Base-by-base conservation (phyloP, 1,140 invertebrate genomes). In the Xylocopa sonorina region DNA sequence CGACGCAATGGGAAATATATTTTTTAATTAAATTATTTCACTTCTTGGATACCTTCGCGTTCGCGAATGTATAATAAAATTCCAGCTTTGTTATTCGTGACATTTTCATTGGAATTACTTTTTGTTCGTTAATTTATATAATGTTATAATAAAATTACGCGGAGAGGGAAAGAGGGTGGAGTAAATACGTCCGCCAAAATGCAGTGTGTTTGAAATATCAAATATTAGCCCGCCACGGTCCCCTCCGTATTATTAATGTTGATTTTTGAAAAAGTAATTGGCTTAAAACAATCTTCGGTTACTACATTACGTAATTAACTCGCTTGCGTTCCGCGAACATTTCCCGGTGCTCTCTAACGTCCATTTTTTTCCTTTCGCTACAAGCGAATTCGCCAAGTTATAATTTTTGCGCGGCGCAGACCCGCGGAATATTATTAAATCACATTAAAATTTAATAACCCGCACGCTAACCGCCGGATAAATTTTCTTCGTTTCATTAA, bases 401-500 rank as follows among this genome's bases (percentile, higher is more conserved):
- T 38, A 60, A 60, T 34, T 12, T 24, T n/a, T 21, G 10, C 10
- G 4, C 14, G 34, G 16, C 34, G 34, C 12, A 58, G 3, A 58
- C 4, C 38, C 34, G 34, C n/a, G 21, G 32, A 38, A 38, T 60
- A 60, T 38, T 64, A 64, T 64, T 64, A 64, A n/a, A 46, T 29
- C 62, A 46, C 62, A 29, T 64, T 64, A 27, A 64, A 64, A 43
- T 64, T 64, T 64, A 64, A 66, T 48, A 46, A n/a, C 41, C 63
- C 41, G 27, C 63, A 29, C 46, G 63, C 63, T 27, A 66, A 66
- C 41, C 41, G 63, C 3, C 18, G 46, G 41, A 66, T 66, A 46
- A 66, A 66, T 66, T 66, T 46, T 43, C 58, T 62, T 16, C 58
- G 34, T 66, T 66, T 66, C 38, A 66, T 66, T 66, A 66, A 46